A percentile compares a stretch with the other conserved stretches of the same genome.
phyloP scores from a whole-genome alignment of 2,797 vertebrate species.

The Neosilurus hyrtlii region DNA sequence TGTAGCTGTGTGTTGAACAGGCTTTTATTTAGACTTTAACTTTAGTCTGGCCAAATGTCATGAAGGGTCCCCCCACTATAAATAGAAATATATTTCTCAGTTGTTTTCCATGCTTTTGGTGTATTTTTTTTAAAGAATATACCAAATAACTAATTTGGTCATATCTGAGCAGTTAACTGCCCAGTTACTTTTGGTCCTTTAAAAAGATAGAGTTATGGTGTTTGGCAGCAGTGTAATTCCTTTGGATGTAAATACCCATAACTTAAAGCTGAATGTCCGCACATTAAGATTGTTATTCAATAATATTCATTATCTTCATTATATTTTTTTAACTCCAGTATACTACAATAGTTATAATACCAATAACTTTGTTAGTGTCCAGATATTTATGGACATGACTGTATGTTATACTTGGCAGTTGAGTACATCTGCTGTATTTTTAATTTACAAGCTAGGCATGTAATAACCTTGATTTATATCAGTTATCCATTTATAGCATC shows the following conservation, averaged over 20 bases:
- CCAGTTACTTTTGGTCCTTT: background rate
- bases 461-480: background rate
- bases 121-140: conserved; percentile 35
- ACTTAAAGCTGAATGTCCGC: background rate
- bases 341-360: background rate
- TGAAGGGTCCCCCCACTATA: background rate
- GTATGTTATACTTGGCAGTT: background rate
- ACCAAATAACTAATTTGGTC: conserved; percentile 46
- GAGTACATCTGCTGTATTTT: background rate
- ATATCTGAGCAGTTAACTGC: conserved; percentile 1
- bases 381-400: background rate
- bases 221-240: background rate
- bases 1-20: background rate
- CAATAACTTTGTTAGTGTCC: background rate
- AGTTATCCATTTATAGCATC: background rate
- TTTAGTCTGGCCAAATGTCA: too few relatives aligned
- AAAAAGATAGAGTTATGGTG: background rate
- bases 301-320: background rate
- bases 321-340: background rate
- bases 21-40: background rate
- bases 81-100: background rate
- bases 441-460: too few relatives aligned
- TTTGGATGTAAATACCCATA: background rate
- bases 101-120: background rate
- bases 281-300: background rate